These are phyloP conservation scores for Hedya salicella DNA, from an alignment of 2,888 invertebrate species.

Conservation along the genomic window DNA sequence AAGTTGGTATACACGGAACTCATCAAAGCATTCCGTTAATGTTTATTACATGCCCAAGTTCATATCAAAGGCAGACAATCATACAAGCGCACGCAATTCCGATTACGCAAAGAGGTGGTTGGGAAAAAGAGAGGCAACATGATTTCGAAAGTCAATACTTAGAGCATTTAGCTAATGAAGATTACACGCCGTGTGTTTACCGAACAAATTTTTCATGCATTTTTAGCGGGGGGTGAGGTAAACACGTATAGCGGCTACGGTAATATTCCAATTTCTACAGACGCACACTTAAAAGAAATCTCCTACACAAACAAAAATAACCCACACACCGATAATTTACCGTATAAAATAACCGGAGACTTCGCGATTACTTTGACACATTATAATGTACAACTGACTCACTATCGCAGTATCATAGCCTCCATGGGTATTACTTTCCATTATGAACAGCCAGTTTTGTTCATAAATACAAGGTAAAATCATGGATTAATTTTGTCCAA, in stretches of 20 bases:
- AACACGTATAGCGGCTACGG: no score
- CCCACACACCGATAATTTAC: no score
- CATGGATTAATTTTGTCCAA: slow-evolving; percentile 18
- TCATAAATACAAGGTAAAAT: slow-evolving; percentile 20
- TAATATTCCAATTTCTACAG: no score
- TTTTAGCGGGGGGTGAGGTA: no score
- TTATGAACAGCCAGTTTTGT: slow-evolving; percentile 10
- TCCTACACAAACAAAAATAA: no score
- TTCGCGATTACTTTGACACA: no score
- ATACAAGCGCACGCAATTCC: slow-evolving; percentile 12
- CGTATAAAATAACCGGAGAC: no score
- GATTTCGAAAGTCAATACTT: not conserved
- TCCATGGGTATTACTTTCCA: slow-evolving; percentile 25
- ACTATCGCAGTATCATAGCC: not conserved
- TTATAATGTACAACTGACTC: no score
- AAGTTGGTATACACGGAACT: slow-evolving; percentile 13
- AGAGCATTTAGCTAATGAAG: no score
- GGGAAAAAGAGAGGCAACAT: not conserved
- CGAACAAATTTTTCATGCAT: no score
- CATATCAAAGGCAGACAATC: slow-evolving; percentile 29
- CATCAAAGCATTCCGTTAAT: slow-evolving; percentile 33
- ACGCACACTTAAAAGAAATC: no score
- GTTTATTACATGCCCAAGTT: slow-evolving; percentile 30
- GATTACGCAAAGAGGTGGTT: slow-evolving; percentile 13
- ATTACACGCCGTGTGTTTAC: no score